Conservation (phyloP, 2,888 invertebrate genomes). For the Erpobdella octoculata region DNA sequence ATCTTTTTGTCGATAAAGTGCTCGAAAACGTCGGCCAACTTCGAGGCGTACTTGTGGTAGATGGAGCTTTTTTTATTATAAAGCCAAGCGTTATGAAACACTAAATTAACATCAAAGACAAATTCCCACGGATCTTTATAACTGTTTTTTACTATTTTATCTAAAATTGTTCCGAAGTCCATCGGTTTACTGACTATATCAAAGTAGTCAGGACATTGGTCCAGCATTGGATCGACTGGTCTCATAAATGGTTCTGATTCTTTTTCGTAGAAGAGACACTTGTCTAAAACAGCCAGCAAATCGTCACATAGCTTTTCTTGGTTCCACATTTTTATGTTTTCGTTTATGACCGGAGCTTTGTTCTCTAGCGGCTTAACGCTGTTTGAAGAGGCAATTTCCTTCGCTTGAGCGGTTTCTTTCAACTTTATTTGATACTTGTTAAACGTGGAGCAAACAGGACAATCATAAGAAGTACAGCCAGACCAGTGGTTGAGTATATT, state of each 20-base stretch:
- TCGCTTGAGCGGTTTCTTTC: no score
- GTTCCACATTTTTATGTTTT: neutral
- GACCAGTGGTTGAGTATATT: neutral
- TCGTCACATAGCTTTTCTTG: slow-evolving; percentile 5
- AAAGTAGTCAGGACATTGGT: slow-evolving; percentile 25
- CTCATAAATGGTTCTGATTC: slow-evolving; percentile 27
- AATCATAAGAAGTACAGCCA: neutral
- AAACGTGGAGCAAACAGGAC: neutral
- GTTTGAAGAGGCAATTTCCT: no score
- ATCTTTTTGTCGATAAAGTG: slow-evolving; percentile 9
- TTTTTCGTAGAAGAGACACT: slow-evolving; percentile 14
- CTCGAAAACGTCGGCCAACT: slow-evolving; percentile 28
- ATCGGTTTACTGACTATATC: slow-evolving; percentile 21
- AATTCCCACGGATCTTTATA: slow-evolving; percentile 23
- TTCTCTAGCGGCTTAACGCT: no score
- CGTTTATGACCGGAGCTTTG: no score
- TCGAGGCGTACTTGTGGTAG: slow-evolving; percentile 25
- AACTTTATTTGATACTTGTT: no score
- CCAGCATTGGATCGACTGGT: slow-evolving; percentile 18
- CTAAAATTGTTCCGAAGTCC: slow-evolving; percentile 22
- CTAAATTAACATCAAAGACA: slow-evolving; percentile 15
- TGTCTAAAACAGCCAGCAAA: slow-evolving; percentile 12
- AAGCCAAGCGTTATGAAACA: slow-evolving; percentile 25
- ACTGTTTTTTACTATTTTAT: neutral
- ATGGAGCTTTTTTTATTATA: slow-evolving; percentile 23